Base-by-base conservation (phyloP, 2,113 vertebrate genomes). In the Hippoglossus stenolepis region DNA sequence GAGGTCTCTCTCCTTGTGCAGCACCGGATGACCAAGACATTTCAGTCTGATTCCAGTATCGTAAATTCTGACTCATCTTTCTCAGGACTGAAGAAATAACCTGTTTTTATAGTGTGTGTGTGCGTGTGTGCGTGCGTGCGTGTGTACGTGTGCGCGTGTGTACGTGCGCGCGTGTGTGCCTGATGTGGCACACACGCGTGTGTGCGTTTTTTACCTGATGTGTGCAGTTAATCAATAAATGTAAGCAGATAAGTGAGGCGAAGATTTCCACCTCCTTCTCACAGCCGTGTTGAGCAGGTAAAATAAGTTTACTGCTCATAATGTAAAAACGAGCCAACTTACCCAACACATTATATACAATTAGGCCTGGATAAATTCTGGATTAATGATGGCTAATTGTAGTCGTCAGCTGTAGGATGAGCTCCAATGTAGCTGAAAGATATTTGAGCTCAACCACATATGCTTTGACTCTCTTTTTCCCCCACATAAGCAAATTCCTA, bases 361-460 rank as follows among this genome's bases (percentile, higher is more conserved):
- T 92, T 88, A 89, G 64, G 59, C 8, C 57, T 84, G 60, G 82
- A 64, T 83, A 88, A 84, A 91, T 84, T 72, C 70, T 77, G 26
- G 51, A 61, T 74, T 89, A 91, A 89, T 87, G 84, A 74, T 18
- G 26, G 69, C 59, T 87, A 77, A 88, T 91, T 88, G 76, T 71
- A 62, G 80, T 53, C 53, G 38, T 57, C 82, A 87, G 70, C 80
- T 90, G 78, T 75, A 23, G 56, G 43, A 75, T 70, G 61, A 87
- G 23, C 60, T 73, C 51, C 53, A 54, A 60, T 79, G 59, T 56
- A 64, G 74, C 70, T 51, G 26, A 72, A 58, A 49, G 28, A 65
- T 38, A 67, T 75, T 73, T 65, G 14, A 51, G 51, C 49, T 51
- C 31, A 63, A 11, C 43, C 24, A 49, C 43, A 70, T 21, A 40